phyloP scores from a whole-genome alignment of 2,888 invertebrate species.

The Adelphocoris suturalis region DNA sequence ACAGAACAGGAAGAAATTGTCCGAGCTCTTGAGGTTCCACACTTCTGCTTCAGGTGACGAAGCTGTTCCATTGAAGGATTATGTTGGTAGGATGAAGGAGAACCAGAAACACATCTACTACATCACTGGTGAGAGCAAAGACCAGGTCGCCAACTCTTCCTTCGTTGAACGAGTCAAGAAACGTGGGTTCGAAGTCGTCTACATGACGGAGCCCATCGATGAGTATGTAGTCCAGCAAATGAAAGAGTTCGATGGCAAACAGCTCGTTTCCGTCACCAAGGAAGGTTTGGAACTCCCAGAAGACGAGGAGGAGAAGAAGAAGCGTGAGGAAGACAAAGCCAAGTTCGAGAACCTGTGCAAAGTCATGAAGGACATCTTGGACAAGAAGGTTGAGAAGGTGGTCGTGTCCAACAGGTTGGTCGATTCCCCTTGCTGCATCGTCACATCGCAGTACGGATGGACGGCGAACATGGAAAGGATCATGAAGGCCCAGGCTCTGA shows the following conservation, averaged over 20 bases:
- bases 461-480: constrained; percentile 99
- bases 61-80: constrained; percentile 94
- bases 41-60: constrained; percentile 98
- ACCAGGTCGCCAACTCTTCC: constrained; percentile 96
- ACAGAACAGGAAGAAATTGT: constrained; percentile 92
- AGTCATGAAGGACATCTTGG: constrained; percentile 97
- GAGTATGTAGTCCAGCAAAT: constrained; percentile 99
- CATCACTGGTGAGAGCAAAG: constrained; percentile 97
- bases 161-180: constrained; percentile 99
- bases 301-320: constrained; percentile 98
- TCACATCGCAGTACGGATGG: constrained; percentile 99
- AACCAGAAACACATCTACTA: constrained; percentile 99
- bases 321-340: constrained; percentile 92
- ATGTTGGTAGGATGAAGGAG: constrained; percentile 98
- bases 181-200: constrained; percentile 97
- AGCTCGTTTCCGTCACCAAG: constrained; percentile 97
- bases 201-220: constrained; percentile 99
- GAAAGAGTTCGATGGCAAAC: constrained; percentile 98
- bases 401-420: constrained; percentile 94
- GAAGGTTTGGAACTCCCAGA: constrained; percentile 98
- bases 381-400: constrained; percentile 99
- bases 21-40: constrained; percentile 93
- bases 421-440: constrained; percentile 98
- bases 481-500: constrained; percentile 99
- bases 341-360: constrained; percentile 90